Evolutionary conservation across 2,113 vertebrate genomes (phyloP).

Genomic region (Callopanchax toddi): DNA sequence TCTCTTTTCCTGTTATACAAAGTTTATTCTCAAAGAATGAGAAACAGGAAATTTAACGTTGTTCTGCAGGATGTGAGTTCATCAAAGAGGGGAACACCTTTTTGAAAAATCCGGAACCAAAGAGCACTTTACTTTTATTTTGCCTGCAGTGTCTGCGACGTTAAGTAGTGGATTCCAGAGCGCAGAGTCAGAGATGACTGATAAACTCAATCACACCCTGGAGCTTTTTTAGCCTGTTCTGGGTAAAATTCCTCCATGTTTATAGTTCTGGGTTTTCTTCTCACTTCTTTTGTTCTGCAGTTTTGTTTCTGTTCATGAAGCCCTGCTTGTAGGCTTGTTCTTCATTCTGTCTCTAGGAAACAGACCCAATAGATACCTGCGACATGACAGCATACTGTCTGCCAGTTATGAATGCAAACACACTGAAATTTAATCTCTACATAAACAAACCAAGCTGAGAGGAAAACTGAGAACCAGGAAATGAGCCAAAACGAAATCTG

Average conservation of each 20-base stretch:
- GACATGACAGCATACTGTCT: slow-evolving; percentile 26
- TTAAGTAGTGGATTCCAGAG: slow-evolving; percentile 25
- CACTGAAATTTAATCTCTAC: background rate
- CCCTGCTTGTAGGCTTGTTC: background rate
- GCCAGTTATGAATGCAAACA: background rate
- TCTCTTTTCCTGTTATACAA: background rate
- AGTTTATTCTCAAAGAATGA: background rate
- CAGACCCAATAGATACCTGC: slow-evolving; percentile 16
- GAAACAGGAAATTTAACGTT: background rate
- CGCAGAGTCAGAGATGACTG: slow-evolving; percentile 17
- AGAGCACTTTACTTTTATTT: background rate
- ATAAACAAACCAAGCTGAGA: slow-evolving; percentile 9
- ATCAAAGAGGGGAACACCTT: background rate
- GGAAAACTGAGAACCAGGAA: background rate
- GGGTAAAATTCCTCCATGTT: background rate
- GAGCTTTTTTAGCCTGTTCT: background rate
- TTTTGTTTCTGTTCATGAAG: background rate
- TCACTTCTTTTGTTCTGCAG: slow-evolving; percentile 11
- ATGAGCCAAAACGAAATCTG: slow-evolving; percentile 7
- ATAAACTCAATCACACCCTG: slow-evolving; percentile 27
- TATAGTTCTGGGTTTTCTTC: slow-evolving; percentile 8
- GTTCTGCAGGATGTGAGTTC: background rate
- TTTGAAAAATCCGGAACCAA: background rate
- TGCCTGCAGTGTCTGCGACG: background rate
- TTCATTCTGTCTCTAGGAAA: background rate